Evolutionary conservation across 2,113 vertebrate species (phyloP).

Genomic region (Indicator indicator): DNA sequence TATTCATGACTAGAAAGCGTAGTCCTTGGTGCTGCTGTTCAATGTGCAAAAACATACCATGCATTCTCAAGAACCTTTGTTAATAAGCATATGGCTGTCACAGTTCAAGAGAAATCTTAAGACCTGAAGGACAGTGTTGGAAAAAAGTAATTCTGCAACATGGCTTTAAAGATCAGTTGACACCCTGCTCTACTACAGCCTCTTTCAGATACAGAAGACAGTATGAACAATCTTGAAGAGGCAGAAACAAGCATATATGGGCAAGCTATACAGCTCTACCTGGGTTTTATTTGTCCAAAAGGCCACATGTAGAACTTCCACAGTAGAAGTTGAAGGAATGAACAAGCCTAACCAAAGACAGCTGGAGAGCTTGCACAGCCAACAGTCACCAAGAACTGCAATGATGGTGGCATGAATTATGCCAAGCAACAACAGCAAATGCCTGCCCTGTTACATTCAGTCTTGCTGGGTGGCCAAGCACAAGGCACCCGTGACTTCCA

Average conservation of each 20-base stretch:
- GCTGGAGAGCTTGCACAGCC: background rate
- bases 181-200: background rate
- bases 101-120: background rate
- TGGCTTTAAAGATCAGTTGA: background rate
- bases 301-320: background rate
- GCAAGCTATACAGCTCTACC: background rate
- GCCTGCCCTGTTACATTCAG: background rate
- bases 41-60: background rate
- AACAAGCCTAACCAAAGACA: background rate
- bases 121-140: background rate
- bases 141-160: background rate
- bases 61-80: background rate
- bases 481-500: background rate
- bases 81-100: background rate
- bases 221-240: background rate
- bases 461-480: constrained; percentile 19
- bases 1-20: background rate
- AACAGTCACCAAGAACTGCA: background rate
- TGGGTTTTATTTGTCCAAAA: background rate
- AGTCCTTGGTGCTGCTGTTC: background rate
- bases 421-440: background rate
- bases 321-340: background rate
- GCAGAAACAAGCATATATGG: background rate
- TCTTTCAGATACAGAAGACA: background rate
- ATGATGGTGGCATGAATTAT: background rate